A percentile compares a stretch with the other conserved stretches of the same genome.
Conservation (phyloP, 2,797 vertebrate species). For the Galagoides demidoff region DNA sequence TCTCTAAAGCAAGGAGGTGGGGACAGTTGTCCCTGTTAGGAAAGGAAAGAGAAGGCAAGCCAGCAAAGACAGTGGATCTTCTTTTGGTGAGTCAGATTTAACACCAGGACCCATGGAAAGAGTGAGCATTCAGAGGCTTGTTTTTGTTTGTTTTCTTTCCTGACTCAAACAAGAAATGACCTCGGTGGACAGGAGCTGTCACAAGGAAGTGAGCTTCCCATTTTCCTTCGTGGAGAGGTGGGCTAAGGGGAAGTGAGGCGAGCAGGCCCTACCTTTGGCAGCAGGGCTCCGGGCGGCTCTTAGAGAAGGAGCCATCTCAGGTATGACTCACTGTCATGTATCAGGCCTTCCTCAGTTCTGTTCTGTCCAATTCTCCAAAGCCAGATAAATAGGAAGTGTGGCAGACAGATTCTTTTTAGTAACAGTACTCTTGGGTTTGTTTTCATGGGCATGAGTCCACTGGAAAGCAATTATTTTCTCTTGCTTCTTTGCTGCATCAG, state of each 20-base stretch:
- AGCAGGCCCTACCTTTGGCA: background rate
- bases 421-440: conserved; percentile 55
- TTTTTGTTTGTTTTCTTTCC: conserved; percentile 45
- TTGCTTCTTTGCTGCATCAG: conserved; percentile 46
- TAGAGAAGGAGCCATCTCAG: background rate
- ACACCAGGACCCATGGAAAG: background rate
- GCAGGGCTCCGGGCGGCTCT: background rate
- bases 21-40: background rate
- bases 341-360: background rate
- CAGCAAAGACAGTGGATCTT: background rate
- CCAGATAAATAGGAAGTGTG: conserved; percentile 73
- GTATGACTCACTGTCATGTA: conserved; percentile 54
- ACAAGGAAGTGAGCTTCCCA: background rate
- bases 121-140: background rate
- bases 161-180: conserved; percentile 26
- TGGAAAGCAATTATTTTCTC: conserved; percentile 54
- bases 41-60: background rate
- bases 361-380: conserved; percentile 31
- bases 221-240: background rate
- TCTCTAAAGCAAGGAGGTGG: background rate
- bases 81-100: background rate
- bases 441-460: conserved; percentile 54
- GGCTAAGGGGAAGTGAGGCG: background rate
- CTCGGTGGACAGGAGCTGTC: background rate
- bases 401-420: conserved; percentile 66